Conservation (phyloP, 2,888 invertebrate species). For the Dynastes tityus region DNA sequence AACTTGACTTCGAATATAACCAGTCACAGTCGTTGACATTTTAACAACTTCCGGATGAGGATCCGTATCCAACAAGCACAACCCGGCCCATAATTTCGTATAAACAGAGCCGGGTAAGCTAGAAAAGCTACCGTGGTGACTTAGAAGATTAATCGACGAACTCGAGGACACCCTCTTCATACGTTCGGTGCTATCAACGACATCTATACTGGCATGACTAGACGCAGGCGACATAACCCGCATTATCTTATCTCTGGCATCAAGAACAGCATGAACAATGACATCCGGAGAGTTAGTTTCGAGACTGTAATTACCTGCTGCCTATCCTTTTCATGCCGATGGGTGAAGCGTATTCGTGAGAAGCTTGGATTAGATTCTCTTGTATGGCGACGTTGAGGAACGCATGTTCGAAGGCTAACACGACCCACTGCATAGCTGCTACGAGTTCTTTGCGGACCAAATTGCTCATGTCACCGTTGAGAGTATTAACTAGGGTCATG, state of each 20-base stretch:
- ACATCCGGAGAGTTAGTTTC: not conserved
- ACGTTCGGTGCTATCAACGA: constrained; percentile 55
- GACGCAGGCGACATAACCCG: constrained; percentile 55
- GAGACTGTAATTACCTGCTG: constrained; percentile 60
- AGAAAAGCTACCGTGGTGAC: constrained; percentile 70
- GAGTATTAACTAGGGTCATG: constrained; percentile 85
- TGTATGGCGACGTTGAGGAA: constrained; percentile 86
- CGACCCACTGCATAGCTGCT: constrained; percentile 89
- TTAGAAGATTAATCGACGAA: constrained; percentile 79
- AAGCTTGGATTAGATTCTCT: constrained; percentile 69
- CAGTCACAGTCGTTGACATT: constrained; percentile 85
- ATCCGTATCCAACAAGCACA: constrained; percentile 86
- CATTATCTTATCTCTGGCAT: constrained; percentile 53
- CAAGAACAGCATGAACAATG: not conserved
- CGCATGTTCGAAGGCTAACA: constrained; percentile 89
- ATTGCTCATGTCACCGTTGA: constrained; percentile 86
- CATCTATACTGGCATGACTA: constrained; percentile 53
- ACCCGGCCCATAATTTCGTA: constrained; percentile 90
- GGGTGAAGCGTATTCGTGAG: constrained; percentile 66
- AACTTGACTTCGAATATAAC: constrained; percentile 81
- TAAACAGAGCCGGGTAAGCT: constrained; percentile 82
- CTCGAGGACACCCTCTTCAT: constrained; percentile 81
- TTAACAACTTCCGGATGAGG: constrained; percentile 88
- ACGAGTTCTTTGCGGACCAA: constrained; percentile 91
- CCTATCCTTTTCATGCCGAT: constrained; percentile 63